phyloP scores from a whole-genome alignment of 2,113 vertebrate genomes.

The Mixornis gularis region DNA sequence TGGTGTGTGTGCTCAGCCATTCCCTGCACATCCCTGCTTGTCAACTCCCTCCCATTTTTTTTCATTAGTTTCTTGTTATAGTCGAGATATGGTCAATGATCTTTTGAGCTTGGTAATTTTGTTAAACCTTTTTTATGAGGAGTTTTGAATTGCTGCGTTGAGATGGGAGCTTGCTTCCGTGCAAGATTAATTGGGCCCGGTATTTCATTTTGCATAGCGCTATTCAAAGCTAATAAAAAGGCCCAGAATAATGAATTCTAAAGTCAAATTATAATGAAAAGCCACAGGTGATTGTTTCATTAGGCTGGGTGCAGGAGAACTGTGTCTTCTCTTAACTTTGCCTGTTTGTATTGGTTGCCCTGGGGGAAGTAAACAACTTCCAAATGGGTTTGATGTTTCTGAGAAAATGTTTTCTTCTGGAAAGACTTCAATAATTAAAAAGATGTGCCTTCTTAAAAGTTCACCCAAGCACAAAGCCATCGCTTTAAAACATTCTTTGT shows the following conservation, averaged over 20 bases:
- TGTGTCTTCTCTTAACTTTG: not conserved
- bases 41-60: not conserved
- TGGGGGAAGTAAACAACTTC: constrained; percentile 26
- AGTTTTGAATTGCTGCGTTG: not conserved
- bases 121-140: constrained; percentile 30
- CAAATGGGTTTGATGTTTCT: not conserved
- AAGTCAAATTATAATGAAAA: not conserved
- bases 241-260: constrained; percentile 7
- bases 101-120: constrained; percentile 36
- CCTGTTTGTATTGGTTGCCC: not conserved
- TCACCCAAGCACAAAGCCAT: not conserved
- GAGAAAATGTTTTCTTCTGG: not conserved
- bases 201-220: constrained; percentile 8
- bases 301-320: not conserved
- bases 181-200: not conserved
- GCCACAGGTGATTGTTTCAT: constrained; percentile 32
- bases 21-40: not conserved
- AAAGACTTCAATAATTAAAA: not conserved
- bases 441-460: not conserved
- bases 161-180: not conserved
- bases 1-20: not conserved
- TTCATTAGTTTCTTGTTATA: constrained; percentile 26
- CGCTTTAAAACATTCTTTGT: not conserved
- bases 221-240: constrained; percentile 23
- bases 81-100: constrained; percentile 5